Conservation (phyloP, 2,888 invertebrate species). For the Agrochola lota region DNA sequence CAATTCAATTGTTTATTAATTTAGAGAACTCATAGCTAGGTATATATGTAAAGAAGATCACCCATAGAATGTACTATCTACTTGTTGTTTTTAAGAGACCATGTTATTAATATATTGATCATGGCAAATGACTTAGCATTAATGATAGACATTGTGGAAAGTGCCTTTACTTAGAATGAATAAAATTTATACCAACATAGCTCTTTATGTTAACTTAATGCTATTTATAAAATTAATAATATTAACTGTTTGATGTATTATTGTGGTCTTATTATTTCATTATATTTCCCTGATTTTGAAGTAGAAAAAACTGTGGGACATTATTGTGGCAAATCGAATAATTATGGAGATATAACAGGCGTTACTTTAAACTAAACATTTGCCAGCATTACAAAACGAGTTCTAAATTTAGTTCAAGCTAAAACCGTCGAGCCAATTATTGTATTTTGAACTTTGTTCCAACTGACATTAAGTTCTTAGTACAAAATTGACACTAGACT, state of each 20-base stretch:
- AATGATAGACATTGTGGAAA: conserved; percentile 89
- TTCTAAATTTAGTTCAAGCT: neutral
- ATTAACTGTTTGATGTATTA: conserved; percentile 89
- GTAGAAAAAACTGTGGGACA: neutral
- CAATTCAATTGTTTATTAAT: conserved; percentile 65
- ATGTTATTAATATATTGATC: conserved; percentile 74
- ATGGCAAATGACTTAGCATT: conserved; percentile 83
- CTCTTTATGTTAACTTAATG: conserved; percentile 90
- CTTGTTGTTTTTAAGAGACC: conserved; percentile 56
- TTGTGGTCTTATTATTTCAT: conserved; percentile 73
- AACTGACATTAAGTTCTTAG: neutral
- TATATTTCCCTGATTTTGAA: conserved; percentile 27
- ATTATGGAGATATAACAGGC: too few species aligned
- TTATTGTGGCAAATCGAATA: neutral
- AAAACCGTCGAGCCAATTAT: neutral
- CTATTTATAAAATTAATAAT: conserved; percentile 90
- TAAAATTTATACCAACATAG: conserved; percentile 90
- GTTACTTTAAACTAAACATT: neutral
- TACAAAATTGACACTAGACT: neutral
- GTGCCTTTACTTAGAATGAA: conserved; percentile 90
- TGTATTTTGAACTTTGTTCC: neutral
- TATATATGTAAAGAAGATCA: conserved; percentile 57
- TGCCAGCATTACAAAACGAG: neutral
- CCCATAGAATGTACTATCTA: conserved; percentile 28
- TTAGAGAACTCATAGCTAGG: conserved; percentile 43